Evolutionary conservation across 2,113 vertebrate species (phyloP).

Genomic region (Fulmarus glacialis): DNA sequence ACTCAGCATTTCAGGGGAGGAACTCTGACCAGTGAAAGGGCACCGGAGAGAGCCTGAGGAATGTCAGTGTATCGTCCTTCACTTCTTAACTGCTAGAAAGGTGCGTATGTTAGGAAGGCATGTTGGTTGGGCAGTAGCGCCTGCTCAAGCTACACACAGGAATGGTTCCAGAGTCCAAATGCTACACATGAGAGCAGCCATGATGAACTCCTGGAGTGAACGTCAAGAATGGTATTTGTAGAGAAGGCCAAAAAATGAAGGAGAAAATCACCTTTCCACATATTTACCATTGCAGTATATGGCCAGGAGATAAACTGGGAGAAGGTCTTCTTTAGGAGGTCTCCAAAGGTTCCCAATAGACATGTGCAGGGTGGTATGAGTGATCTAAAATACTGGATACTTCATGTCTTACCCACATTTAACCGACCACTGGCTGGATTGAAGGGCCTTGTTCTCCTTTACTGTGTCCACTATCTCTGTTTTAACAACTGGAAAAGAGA

Average conservation of each 20-base stretch:
- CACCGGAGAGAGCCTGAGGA: background rate
- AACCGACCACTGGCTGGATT: background rate
- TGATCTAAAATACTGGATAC: background rate
- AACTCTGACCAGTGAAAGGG: background rate
- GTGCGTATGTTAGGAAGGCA: background rate
- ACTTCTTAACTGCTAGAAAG: background rate
- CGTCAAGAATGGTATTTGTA: background rate
- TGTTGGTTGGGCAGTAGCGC: background rate
- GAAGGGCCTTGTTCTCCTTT: background rate
- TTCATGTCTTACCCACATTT: background rate
- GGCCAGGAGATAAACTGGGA: background rate
- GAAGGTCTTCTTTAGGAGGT: background rate
- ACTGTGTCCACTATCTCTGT: background rate
- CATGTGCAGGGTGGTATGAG: background rate
- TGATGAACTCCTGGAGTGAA: background rate
- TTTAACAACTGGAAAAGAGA: background rate
- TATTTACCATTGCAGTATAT: background rate
- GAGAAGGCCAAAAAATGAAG: background rate
- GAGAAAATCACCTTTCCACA: background rate
- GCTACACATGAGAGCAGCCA: background rate
- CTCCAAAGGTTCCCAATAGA: background rate
- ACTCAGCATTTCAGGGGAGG: background rate
- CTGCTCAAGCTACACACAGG: background rate
- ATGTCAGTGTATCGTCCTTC: background rate
- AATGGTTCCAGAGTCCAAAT: background rate